Conservation (phyloP, 2,113 vertebrate genomes). For the Hipposideros armiger region DNA sequence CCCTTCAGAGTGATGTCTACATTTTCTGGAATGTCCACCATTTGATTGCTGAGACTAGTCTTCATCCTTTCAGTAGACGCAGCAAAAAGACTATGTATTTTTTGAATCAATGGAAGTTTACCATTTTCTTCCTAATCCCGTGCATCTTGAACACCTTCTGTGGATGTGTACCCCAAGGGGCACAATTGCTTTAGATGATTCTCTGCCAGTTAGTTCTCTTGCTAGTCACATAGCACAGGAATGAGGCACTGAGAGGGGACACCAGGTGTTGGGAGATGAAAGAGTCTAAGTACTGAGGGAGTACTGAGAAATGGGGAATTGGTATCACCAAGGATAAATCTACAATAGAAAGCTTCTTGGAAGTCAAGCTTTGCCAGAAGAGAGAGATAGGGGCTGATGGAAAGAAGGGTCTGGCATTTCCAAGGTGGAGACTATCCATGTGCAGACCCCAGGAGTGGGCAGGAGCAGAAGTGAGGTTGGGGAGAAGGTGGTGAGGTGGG, state of each 20-base stretch:
- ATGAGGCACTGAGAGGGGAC: neutral
- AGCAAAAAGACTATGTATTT: neutral
- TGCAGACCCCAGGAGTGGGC: neutral
- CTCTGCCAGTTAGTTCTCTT: neutral
- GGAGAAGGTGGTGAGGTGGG: neutral
- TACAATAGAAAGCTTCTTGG: neutral
- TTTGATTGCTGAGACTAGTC: too few species aligned
- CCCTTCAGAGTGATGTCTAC: too few species aligned
- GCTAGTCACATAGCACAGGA: neutral
- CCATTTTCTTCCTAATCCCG: neutral
- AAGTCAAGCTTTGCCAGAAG: neutral
- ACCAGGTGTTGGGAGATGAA: neutral
- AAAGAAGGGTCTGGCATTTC: neutral
- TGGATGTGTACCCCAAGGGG: accelerated
- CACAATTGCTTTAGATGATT: too few species aligned
- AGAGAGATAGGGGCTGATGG: neutral
- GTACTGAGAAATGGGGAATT: neutral
- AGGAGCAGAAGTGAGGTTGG: accelerated
- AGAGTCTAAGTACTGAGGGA: neutral
- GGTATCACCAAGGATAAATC: neutral
- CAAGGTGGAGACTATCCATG: accelerated
- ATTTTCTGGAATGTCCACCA: too few species aligned
- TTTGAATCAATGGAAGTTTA: neutral
- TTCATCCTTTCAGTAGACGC: too few species aligned
- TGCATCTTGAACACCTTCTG: accelerated